These are phyloP conservation scores for Rhagologus leucostigma DNA, from an alignment of 2,113 vertebrate genomes.

Conservation along the genomic window DNA sequence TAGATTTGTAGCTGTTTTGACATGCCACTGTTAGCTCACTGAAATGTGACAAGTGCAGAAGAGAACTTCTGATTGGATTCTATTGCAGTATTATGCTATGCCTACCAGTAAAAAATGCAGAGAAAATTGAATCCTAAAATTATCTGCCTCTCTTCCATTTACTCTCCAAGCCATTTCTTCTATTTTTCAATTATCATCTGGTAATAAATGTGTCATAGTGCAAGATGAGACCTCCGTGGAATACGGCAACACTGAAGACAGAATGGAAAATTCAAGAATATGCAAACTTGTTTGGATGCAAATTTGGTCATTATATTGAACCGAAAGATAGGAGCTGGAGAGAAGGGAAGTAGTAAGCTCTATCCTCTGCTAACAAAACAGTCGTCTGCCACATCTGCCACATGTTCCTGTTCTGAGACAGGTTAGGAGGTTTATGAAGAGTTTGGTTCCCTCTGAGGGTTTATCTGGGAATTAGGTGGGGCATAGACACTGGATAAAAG, in stretches of 20 bases:
- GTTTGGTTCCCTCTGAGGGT: not conserved
- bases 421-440: not conserved
- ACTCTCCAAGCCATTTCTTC: slow-evolving; percentile 56
- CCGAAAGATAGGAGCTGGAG: not conserved
- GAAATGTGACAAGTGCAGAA: slow-evolving; percentile 47
- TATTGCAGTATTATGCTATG: slow-evolving; percentile 28
- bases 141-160: slow-evolving; percentile 63
- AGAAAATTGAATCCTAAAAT: slow-evolving; percentile 70
- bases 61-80: slow-evolving; percentile 56
- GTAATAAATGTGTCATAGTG: slow-evolving; percentile 66
- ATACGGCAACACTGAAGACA: not conserved
- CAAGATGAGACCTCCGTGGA: slow-evolving; percentile 48
- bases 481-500: not conserved
- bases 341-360: not conserved
- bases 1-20: slow-evolving; percentile 56
- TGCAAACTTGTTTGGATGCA: slow-evolving; percentile 60
- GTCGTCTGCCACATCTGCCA: not conserved
- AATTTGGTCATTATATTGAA: slow-evolving; percentile 21
- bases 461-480: not conserved
- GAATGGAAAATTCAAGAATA: slow-evolving; percentile 42
- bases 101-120: slow-evolving; percentile 59
- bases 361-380: not conserved
- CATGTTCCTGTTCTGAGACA: not conserved
- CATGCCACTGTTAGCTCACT: slow-evolving; percentile 40
- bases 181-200: slow-evolving; percentile 70